A percentile compares a stretch with the other conserved stretches of the same genome.
phyloP scores from a whole-genome alignment of 2,113 vertebrate species.

The Cynoglossus semilaevis region DNA sequence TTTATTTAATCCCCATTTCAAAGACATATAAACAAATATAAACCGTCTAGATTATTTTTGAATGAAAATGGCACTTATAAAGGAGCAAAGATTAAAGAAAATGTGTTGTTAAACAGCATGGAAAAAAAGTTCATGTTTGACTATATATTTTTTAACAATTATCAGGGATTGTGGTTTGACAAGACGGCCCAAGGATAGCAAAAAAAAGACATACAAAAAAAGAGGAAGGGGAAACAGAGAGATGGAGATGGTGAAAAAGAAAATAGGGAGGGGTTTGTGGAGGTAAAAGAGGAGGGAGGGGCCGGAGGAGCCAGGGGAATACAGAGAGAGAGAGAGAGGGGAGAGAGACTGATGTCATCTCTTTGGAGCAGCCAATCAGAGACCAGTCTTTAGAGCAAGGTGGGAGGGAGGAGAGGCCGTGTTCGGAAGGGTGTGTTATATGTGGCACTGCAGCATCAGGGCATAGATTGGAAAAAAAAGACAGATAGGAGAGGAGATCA shows the following conservation, averaged over 20 bases:
- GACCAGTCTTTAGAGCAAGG: slow-evolving; percentile 24
- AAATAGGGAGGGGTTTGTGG: slow-evolving; percentile 14
- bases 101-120: too few species aligned
- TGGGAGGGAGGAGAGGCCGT: slow-evolving; percentile 47
- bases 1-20: too few species aligned
- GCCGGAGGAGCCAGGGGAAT: slow-evolving; percentile 39
- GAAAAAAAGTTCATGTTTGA: too few species aligned
- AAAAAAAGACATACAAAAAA: too few species aligned
- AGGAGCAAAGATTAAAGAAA: too few species aligned
- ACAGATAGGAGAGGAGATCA: slow-evolving; percentile 2
- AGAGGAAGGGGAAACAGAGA: too few species aligned
- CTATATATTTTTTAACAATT: too few species aligned
- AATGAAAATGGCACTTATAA: too few species aligned
- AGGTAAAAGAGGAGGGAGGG: slow-evolving; percentile 46
- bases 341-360: slow-evolving; percentile 69
- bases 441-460: slow-evolving; percentile 68
- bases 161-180: too few species aligned
- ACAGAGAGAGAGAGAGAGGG: slow-evolving; percentile 29
- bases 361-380: slow-evolving; percentile 54
- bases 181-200: too few species aligned
- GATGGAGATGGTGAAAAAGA: neutral
- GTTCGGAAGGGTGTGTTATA: slow-evolving; percentile 69
- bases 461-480: slow-evolving; percentile 4
- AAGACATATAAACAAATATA: too few species aligned
- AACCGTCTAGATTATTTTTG: too few species aligned